phyloP scores from a whole-genome alignment of 2,797 vertebrate species.

The Coluber constrictor region DNA sequence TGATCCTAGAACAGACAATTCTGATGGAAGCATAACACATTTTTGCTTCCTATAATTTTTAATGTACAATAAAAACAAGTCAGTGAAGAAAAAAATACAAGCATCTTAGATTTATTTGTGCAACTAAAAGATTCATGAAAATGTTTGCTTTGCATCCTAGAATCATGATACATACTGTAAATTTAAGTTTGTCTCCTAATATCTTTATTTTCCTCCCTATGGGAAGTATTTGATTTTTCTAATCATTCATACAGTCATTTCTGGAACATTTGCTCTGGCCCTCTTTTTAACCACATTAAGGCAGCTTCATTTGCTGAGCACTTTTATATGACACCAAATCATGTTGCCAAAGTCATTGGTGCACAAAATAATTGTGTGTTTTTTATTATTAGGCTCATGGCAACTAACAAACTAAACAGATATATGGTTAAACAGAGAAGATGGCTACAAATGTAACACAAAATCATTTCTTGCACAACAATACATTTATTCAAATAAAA shows the following conservation, averaged over 20 bases:
- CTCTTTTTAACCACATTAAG: conserved; percentile 26
- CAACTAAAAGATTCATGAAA: not conserved
- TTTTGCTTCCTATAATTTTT: not conserved
- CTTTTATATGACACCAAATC: not conserved
- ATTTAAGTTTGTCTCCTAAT: conserved; percentile 7
- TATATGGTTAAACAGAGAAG: not conserved
- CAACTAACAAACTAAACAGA: not conserved
- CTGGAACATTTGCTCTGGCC: conserved; percentile 10
- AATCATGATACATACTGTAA: not conserved
- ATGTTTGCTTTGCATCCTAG: conserved; percentile 16
- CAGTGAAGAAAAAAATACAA: not conserved
- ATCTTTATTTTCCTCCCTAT: conserved; percentile 17
- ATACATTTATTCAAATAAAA: not conserved
- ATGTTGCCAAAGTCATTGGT: not conserved
- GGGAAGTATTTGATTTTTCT: conserved; percentile 14
- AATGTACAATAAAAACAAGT: not conserved
- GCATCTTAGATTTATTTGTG: not conserved
- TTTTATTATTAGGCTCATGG: not conserved
- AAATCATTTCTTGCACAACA: not conserved
- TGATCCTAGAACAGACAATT: not conserved
- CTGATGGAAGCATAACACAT: not conserved
- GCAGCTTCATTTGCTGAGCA: not conserved
- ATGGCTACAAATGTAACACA: not conserved
- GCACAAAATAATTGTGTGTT: not conserved
- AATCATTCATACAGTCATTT: conserved; percentile 17